phyloP scores from a whole-genome alignment of 2,113 vertebrate genomes.

The Ranitomeya variabilis region DNA sequence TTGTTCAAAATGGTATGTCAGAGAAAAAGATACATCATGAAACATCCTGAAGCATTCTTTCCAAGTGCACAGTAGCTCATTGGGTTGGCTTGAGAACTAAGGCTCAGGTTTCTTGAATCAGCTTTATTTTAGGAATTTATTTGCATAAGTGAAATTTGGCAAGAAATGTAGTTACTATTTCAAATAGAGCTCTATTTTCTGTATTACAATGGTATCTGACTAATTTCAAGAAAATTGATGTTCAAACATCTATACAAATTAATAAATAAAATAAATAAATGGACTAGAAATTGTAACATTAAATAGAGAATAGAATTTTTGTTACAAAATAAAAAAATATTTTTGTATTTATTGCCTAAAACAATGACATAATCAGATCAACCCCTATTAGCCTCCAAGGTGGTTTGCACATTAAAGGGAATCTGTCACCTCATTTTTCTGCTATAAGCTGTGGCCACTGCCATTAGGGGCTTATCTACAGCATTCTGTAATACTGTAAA shows the following conservation, averaged over 20 bases:
- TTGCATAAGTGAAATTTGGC: neutral
- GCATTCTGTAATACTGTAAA: no score
- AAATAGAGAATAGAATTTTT: no score
- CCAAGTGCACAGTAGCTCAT: neutral
- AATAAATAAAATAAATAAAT: neutral
- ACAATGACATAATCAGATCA: no score
- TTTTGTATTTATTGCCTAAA: no score
- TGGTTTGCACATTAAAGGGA: no score
- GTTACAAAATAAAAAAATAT: no score
- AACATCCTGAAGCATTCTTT: neutral
- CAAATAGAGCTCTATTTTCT: neutral
- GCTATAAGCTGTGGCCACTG: no score
- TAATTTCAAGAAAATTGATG: neutral
- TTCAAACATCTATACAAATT: neutral
- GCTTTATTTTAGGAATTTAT: slow-evolving; percentile 7
- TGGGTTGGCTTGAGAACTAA: neutral
- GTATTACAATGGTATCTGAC: neutral
- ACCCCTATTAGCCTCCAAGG: no score
- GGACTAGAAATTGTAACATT: neutral
- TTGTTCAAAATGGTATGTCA: neutral
- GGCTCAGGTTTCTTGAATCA: neutral
- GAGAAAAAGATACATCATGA: neutral
- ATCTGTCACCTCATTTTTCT: no score
- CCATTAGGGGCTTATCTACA: no score
- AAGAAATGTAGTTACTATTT: neutral